A percentile compares a stretch with the other conserved stretches of the same genome.
Conservation (phyloP, 2,113 vertebrate genomes). For the Ammodytes marinus region DNA sequence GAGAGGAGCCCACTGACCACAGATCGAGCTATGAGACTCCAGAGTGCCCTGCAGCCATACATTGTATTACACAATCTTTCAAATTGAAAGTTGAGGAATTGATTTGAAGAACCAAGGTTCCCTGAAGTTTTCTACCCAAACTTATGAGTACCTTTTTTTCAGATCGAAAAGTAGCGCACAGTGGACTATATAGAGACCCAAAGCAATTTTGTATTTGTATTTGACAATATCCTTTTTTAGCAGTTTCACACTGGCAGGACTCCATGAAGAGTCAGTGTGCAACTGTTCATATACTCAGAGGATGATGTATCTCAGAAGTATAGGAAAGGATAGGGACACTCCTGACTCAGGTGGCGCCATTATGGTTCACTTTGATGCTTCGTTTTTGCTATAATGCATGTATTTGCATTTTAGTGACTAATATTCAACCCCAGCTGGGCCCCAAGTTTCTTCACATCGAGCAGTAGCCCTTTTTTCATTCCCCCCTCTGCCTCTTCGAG, state of each 20-base stretch:
- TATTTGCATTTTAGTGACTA: no score
- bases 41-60: constrained; percentile 31
- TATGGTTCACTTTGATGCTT: no score
- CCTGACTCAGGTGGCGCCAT: neutral
- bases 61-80: constrained; percentile 41
- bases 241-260: constrained; percentile 35
- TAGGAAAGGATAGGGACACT: neutral
- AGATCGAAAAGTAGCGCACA: constrained; percentile 35
- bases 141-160: constrained; percentile 38
- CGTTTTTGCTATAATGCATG: no score
- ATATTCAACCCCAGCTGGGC: no score
- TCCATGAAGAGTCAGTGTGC: constrained; percentile 9
- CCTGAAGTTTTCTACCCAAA: constrained; percentile 51
- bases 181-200: constrained; percentile 4
- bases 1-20: constrained; percentile 33
- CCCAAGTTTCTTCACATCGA: no score
- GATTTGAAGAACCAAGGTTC: constrained; percentile 43
- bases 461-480: no score
- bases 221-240: constrained; percentile 51
- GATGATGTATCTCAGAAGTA: neutral
- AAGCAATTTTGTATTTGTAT: constrained; percentile 51
- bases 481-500: no score
- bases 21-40: constrained; percentile 29
- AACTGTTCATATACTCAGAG: constrained; percentile 6
- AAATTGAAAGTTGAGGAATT: constrained; percentile 47